Evolutionary conservation across 2,113 vertebrate species (phyloP).

Genomic region (Lipotes vexillifer): DNA sequence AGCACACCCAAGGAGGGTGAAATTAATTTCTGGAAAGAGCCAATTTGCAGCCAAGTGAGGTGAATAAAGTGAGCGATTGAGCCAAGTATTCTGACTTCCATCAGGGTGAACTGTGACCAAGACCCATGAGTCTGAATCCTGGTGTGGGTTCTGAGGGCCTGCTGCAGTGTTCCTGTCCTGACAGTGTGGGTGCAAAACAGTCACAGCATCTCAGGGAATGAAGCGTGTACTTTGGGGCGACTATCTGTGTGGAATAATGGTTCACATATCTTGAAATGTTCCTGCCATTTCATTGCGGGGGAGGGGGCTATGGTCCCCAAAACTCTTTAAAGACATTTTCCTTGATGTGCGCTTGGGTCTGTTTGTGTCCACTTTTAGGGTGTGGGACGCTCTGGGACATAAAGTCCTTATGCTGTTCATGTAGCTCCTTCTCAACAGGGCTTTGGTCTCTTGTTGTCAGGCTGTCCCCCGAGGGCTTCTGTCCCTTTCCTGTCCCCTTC

Average conservation of each 20-base stretch:
- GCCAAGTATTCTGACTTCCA: neutral
- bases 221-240: neutral
- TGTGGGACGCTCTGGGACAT: neutral
- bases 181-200: neutral
- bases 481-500: neutral
- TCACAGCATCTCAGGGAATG: neutral
- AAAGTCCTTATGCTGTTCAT: neutral
- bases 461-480: neutral
- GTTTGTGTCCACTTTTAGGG: neutral
- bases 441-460: neutral
- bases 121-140: neutral
- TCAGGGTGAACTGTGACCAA: no score
- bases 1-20: neutral
- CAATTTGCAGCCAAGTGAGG: neutral
- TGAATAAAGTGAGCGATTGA: neutral
- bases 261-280: neutral
- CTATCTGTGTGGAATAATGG: neutral
- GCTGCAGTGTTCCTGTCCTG: rapidly evolving
- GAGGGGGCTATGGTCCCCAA: neutral
- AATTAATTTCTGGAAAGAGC: neutral
- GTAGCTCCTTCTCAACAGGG: neutral
- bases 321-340: neutral
- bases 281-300: neutral
- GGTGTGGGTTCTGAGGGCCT: neutral
- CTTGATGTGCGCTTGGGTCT: neutral